phyloP scores from a whole-genome alignment of 1,140 invertebrate species.

The Brachionus plicatilis region DNA sequence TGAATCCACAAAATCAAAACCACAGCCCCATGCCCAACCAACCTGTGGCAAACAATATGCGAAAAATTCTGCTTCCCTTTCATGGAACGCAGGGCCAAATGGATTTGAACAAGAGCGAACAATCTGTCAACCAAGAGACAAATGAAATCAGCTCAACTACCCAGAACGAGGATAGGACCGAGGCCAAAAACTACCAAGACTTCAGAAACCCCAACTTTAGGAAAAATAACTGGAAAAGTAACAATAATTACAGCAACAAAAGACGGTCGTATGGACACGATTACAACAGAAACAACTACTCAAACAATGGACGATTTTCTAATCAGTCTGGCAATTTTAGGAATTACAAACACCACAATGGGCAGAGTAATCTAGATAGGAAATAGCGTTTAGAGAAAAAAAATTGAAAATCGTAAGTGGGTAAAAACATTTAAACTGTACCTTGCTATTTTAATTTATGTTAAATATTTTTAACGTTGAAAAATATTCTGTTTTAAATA shows the following conservation, averaged over 20 bases:
- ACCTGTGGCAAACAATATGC: background rate
- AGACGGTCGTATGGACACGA: background rate
- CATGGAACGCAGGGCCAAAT: background rate
- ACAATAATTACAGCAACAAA: background rate
- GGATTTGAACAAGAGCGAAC: background rate
- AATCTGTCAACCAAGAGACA: background rate
- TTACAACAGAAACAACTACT: background rate
- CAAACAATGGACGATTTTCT: background rate
- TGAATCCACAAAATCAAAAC: background rate
- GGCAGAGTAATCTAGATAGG: background rate
- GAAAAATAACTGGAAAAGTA: background rate
- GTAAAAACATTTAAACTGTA: background rate
- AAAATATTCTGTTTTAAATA: background rate
- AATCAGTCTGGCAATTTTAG: background rate
- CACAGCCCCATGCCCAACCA: background rate
- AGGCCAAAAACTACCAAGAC: background rate
- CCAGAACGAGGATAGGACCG: background rate
- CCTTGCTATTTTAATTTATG: background rate
- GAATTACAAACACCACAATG: background rate
- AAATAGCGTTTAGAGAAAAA: background rate
- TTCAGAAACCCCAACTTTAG: background rate
- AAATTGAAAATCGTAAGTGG: background rate
- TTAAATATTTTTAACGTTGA: background rate
- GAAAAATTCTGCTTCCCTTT: background rate
- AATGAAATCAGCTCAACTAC: background rate